Conservation (phyloP, 2,797 vertebrate species). For the Setipinna tenuifilis region DNA sequence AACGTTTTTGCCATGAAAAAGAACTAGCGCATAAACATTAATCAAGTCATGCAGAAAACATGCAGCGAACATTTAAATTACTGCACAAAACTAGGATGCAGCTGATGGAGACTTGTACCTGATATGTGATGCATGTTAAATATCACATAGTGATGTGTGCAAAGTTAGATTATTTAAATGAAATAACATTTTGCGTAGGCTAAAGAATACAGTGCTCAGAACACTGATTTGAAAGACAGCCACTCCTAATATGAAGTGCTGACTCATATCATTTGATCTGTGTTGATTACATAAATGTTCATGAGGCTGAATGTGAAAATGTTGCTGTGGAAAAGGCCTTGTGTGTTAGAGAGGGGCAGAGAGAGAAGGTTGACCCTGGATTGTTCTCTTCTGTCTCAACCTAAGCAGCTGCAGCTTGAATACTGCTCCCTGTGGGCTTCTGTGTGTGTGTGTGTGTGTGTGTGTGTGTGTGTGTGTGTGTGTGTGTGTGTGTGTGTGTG, state of each 20-base stretch:
- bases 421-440: conserved; percentile 22
- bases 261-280: background rate
- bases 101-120: background rate
- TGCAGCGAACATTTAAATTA: background rate
- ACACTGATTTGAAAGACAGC: background rate
- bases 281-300: conserved; percentile 5
- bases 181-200: background rate
- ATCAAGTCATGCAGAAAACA: conserved; percentile 7
- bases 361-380: conserved; percentile 36
- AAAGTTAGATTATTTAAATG: background rate
- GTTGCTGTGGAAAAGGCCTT: background rate
- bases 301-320: conserved; percentile 8
- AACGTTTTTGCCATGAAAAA: conserved; percentile 21
- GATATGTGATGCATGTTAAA: background rate
- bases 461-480: conserved; percentile 22
- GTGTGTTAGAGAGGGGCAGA: conserved; percentile 25
- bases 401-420: conserved; percentile 37
- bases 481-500: background rate
- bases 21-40: background rate
- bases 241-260: background rate
- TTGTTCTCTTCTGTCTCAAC: conserved; percentile 36
- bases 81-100: background rate
- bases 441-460: background rate
- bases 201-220: background rate
- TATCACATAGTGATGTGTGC: background rate